Conservation (phyloP, 2,888 invertebrate genomes). For the Orthonevra nobilis region DNA sequence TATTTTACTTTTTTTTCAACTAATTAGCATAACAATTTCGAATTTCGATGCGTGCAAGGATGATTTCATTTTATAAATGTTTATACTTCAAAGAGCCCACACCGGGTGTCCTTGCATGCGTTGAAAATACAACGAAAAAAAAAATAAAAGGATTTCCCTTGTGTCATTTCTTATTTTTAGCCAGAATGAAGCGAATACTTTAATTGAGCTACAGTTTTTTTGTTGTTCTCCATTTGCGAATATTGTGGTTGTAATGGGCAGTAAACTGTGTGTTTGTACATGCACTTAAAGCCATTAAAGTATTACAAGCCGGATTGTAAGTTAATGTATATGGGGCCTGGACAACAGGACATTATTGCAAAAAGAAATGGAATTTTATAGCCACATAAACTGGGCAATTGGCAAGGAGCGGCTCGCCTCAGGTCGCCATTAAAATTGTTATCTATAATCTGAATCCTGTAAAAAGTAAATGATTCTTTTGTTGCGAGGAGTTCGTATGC, state of each 20-base stretch:
- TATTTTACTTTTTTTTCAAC: constrained; percentile 23
- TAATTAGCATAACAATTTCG: constrained; percentile 61
- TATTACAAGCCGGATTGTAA: constrained; percentile 1
- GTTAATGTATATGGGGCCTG: background rate
- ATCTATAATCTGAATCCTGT: too few species aligned
- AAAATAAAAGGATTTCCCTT: background rate
- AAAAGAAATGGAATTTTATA: background rate
- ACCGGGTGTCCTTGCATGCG: background rate
- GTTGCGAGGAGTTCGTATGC: too few species aligned
- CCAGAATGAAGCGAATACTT: constrained; percentile 16
- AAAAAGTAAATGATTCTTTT: too few species aligned
- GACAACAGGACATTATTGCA: background rate
- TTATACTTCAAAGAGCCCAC: constrained; percentile 19
- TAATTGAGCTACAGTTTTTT: background rate
- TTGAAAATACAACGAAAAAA: background rate
- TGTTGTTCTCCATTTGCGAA: too few species aligned
- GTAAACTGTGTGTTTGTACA: constrained; percentile 41
- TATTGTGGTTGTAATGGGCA: constrained; percentile 46
- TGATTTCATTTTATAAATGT: constrained; percentile 15
- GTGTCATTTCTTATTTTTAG: constrained; percentile 12
- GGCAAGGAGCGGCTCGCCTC: constrained; percentile 1
- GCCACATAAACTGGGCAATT: background rate
- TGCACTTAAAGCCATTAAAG: constrained; percentile 57
- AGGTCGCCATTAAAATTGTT: too few species aligned
- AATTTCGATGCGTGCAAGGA: constrained; percentile 41